phyloP scores from a whole-genome alignment of 2,888 invertebrate species.

The Nomada ruficornis region DNA sequence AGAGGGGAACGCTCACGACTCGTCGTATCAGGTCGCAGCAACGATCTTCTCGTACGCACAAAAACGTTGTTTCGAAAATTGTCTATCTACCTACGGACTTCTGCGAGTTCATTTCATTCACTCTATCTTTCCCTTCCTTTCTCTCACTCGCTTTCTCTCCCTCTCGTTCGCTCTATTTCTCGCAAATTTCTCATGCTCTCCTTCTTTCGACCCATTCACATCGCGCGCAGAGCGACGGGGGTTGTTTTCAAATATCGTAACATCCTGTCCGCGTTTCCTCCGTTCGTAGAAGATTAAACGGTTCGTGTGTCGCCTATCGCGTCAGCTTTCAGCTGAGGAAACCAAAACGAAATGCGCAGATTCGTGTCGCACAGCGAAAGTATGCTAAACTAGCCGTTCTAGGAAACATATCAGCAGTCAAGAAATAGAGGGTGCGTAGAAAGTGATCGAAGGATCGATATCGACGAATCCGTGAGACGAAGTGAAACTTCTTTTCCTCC shows the following conservation, averaged over 20 bases:
- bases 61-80: slow-evolving; percentile 73
- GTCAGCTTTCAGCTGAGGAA: slow-evolving; percentile 58
- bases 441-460: slow-evolving; percentile 66
- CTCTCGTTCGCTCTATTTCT: not conserved
- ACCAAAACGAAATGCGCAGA: slow-evolving; percentile 52
- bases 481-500: slow-evolving; percentile 26
- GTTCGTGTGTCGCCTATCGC: slow-evolving; percentile 7
- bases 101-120: slow-evolving; percentile 43
- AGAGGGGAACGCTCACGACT: slow-evolving; percentile 33
- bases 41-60: slow-evolving; percentile 41
- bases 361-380: slow-evolving; percentile 50
- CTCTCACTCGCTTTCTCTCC: slow-evolving; percentile 17
- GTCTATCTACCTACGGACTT: slow-evolving; percentile 79
- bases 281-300: slow-evolving; percentile 7
- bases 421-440: slow-evolving; percentile 61
- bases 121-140: slow-evolving; percentile 9
- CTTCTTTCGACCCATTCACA: slow-evolving; percentile 45
- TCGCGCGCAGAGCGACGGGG: slow-evolving; percentile 57
- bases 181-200: slow-evolving; percentile 6
- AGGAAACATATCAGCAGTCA: slow-evolving; percentile 62
- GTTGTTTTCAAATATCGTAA: slow-evolving; percentile 29
- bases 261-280: slow-evolving; percentile 20
- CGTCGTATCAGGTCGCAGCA: slow-evolving; percentile 49
- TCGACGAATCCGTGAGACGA: slow-evolving; percentile 63
- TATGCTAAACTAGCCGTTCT: slow-evolving; percentile 71